These are phyloP conservation scores for Periophthalmus modestus DNA, from an alignment of 2,113 vertebrate species.

Conservation along the genomic window DNA sequence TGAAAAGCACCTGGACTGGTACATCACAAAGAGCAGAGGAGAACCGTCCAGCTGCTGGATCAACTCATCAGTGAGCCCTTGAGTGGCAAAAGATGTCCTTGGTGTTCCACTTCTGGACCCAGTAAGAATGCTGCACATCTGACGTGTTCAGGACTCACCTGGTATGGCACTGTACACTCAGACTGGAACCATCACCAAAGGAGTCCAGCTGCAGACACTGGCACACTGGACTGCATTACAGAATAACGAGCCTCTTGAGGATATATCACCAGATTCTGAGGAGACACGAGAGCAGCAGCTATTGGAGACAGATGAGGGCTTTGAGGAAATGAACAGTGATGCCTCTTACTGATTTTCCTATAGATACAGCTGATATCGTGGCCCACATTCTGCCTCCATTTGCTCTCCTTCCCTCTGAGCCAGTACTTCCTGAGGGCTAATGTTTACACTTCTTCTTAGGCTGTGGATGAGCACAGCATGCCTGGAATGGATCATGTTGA, in stretches of 20 bases:
- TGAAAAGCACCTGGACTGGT: too few relatives aligned
- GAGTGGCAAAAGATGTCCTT: not conserved
- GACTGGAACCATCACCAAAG: not conserved
- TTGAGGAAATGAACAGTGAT: not conserved
- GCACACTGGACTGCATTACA: not conserved
- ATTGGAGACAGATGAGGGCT: not conserved
- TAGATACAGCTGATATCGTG: not conserved
- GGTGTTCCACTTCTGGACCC: constrained; percentile 5
- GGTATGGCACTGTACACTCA: constrained; percentile 3
- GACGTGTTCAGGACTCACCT: not conserved
- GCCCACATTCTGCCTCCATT: too few relatives aligned
- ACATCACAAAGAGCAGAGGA: too few relatives aligned
- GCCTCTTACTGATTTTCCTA: not conserved
- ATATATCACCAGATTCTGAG: not conserved
- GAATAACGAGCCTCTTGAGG: not conserved
- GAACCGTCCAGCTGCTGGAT: not conserved
- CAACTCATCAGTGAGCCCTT: not conserved
- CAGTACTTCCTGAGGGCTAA: too few relatives aligned
- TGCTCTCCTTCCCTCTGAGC: too few relatives aligned
- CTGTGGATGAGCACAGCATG: too few relatives aligned
- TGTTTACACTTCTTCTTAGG: too few relatives aligned
- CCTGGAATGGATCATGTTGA: too few relatives aligned
- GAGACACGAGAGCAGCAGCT: not conserved
- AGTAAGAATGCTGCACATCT: constrained; percentile 1
- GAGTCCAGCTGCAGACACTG: too few relatives aligned